phyloP scores from a whole-genome alignment of 2,888 invertebrate genomes.

The Ashinkailepas kermadecensis region DNA sequence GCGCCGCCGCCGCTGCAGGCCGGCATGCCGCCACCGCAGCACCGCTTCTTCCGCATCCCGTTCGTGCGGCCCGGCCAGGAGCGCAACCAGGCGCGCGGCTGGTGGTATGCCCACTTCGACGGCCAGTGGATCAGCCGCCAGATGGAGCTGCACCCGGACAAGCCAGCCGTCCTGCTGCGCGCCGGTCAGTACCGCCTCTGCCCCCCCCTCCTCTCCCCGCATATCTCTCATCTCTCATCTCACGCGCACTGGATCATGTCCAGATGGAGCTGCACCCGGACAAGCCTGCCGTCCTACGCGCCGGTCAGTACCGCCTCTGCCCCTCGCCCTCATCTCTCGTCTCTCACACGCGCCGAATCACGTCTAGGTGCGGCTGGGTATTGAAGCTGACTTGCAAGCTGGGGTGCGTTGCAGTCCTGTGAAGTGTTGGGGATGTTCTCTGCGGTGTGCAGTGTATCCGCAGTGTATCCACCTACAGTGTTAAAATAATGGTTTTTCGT shows the following conservation, averaged over 20 bases:
- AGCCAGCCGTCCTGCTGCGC: slow-evolving; percentile 76
- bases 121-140: slow-evolving; percentile 95
- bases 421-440: no score
- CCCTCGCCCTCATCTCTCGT: no score
- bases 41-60: slow-evolving; percentile 92
- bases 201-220: no score
- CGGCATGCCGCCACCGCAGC: slow-evolving; percentile 41
- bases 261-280: slow-evolving; percentile 58
- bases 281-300: slow-evolving; percentile 77
- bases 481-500: no score
- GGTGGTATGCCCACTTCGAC: slow-evolving; percentile 98
- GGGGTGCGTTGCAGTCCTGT: no score
- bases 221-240: no score
- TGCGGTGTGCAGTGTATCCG: no score
- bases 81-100: slow-evolving; percentile 32
- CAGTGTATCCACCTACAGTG: no score
- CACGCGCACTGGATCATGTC: no score
- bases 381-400: no score
- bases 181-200: slow-evolving; percentile 55
- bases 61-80: slow-evolving; percentile 51
- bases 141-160: slow-evolving; percentile 94
- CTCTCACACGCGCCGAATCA: no score
- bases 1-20: slow-evolving; percentile 26
- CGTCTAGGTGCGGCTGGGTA: no score
- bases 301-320: slow-evolving; percentile 53